These are phyloP conservation scores for Oncorhynchus tshawytscha DNA, from an alignment of 2,113 vertebrate species.

Conservation along the genomic window DNA sequence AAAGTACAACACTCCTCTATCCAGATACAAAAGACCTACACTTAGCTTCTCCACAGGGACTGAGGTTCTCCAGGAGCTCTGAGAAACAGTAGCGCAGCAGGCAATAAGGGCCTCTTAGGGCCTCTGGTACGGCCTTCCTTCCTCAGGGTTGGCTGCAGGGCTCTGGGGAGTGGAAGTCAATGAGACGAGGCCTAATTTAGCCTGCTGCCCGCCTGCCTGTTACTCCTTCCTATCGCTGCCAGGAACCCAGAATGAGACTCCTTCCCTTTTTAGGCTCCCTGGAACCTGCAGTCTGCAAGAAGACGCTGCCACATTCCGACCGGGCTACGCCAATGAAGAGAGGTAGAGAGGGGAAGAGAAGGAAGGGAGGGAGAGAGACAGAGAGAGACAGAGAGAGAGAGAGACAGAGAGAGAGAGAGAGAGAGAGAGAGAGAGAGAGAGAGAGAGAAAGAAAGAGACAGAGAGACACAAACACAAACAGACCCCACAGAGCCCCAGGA, in stretches of 20 bases:
- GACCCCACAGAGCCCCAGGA: too few species aligned
- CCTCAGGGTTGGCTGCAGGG: conserved; percentile 27
- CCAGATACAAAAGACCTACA: neutral
- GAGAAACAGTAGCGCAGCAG: neutral
- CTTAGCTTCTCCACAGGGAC: neutral
- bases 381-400: neutral
- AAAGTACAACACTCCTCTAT: too few species aligned
- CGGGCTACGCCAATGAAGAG: conserved; percentile 14
- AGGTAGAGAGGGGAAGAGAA: neutral
- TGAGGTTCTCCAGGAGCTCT: neutral
- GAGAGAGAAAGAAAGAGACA: too few species aligned
- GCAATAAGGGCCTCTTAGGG: neutral
- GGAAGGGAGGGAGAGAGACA: conserved; percentile 1
- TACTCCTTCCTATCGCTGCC: conserved; percentile 51
- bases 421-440: neutral
- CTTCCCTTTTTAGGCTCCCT: conserved; percentile 75
- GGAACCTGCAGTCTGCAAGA: conserved; percentile 59
- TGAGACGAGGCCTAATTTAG: conserved; percentile 72
- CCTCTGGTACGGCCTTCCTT: neutral
- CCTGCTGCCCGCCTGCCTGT: conserved; percentile 24
- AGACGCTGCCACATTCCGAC: conserved; percentile 59
- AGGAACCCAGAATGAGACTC: conserved; percentile 67
- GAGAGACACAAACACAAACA: too few species aligned
- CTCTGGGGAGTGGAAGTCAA: conserved; percentile 60
- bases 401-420: neutral